phyloP scores from a whole-genome alignment of 2,888 invertebrate genomes.

The Sphaeridia pumilis region DNA sequence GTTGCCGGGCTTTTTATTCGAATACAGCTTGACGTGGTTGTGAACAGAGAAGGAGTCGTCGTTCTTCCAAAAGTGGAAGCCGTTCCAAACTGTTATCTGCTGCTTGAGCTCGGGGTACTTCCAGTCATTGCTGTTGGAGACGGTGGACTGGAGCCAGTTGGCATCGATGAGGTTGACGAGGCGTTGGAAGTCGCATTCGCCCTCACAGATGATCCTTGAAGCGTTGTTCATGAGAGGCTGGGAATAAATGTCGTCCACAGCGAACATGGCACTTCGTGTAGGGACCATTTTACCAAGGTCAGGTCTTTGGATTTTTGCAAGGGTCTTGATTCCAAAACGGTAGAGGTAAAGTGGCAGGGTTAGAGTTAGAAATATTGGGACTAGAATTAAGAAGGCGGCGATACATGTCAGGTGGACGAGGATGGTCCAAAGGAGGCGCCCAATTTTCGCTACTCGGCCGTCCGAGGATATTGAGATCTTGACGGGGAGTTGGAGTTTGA shows the following conservation, averaged over 20 bases:
- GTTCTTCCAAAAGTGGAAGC: conserved; percentile 5
- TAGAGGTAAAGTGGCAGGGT: not conserved
- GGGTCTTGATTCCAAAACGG: not conserved
- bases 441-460: not conserved
- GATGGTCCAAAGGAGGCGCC: not conserved
- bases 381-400: not conserved
- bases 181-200: not conserved
- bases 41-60: conserved; percentile 1
- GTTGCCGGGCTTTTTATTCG: conserved; percentile 4
- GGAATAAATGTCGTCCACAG: not conserved
- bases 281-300: not conserved
- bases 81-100: not conserved
- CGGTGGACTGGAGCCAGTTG: conserved; percentile 3
- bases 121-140: not conserved
- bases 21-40: conserved; percentile 4
- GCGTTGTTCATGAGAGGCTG: conserved; percentile 2
- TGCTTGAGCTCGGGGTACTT: conserved; percentile 5
- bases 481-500: no score
- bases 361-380: not conserved
- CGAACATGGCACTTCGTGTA: conserved; percentile 5
- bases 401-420: not conserved
- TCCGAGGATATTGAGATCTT: not conserved
- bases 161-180: not conserved
- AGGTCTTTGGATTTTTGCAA: not conserved
- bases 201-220: conserved; percentile 1